These are phyloP conservation scores for Caerostris extrusa DNA, from an alignment of 1,140 invertebrate species.

Conservation along the genomic window DNA sequence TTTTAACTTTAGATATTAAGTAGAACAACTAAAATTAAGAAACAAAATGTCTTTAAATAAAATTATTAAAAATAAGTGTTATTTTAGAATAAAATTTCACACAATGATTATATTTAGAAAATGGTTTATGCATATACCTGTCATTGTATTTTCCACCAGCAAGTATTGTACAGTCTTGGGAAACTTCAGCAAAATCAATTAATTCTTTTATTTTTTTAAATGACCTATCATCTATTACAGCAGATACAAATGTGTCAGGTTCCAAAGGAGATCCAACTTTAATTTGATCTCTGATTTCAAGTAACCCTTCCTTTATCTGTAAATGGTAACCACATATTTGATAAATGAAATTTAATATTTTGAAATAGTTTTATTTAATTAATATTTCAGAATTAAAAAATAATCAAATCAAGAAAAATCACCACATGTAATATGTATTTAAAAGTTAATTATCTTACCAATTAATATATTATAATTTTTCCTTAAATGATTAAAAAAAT, in stretches of 20 bases:
- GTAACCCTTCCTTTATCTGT: constrained; percentile 85
- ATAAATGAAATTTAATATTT: not conserved
- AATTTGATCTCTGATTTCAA: constrained; percentile 86
- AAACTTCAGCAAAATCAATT: constrained; percentile 93
- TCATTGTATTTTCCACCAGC: constrained; percentile 94
- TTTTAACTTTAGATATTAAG: too few relatives aligned
- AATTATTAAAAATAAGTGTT: too few relatives aligned
- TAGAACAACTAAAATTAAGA: too few relatives aligned
- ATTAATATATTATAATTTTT: too few relatives aligned
- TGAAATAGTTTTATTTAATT: too few relatives aligned
- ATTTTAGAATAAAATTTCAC: too few relatives aligned
- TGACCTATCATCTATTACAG: constrained; percentile 97
- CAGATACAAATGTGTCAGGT: constrained; percentile 91
- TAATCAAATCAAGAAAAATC: not conserved
- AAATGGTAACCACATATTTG: not conserved
- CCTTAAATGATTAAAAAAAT: too few relatives aligned
- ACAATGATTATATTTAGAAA: too few relatives aligned
- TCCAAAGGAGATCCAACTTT: constrained; percentile 94
- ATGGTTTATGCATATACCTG: constrained; percentile 83
- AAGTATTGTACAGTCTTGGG: constrained; percentile 89
- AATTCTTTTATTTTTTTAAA: constrained; percentile 95
- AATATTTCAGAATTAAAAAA: not conserved
- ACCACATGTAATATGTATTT: not conserved
- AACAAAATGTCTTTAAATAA: too few relatives aligned
- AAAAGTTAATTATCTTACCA: not conserved